Evolutionary conservation across 2,797 vertebrate genomes (phyloP).

Genomic region (Sus cebifrons): DNA sequence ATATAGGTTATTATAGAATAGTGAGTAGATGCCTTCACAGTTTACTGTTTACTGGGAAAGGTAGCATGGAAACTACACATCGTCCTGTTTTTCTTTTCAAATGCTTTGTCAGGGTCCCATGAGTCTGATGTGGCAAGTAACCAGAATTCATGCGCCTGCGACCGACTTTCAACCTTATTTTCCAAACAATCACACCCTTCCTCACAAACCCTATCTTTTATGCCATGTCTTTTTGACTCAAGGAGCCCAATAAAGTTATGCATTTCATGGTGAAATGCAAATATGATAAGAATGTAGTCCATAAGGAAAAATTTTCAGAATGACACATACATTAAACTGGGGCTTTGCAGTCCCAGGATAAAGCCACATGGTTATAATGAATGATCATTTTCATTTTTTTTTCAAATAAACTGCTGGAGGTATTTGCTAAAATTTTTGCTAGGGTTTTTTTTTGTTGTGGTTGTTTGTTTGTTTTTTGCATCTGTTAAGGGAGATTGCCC

Average conservation of each 20-base stretch:
- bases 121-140: not conserved
- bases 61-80: too few relatives aligned
- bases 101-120: not conserved
- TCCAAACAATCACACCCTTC: not conserved
- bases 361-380: not conserved
- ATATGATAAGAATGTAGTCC: not conserved
- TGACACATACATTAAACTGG: rapidly evolving
- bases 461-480: not conserved
- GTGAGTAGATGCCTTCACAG: too few relatives aligned
- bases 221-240: not conserved
- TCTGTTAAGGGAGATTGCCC: not conserved
- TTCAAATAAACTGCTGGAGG: not conserved
- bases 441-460: too few relatives aligned
- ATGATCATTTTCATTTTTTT: too few relatives aligned
- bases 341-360: not conserved
- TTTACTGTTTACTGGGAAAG: not conserved
- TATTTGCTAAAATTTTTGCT: not conserved
- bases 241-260: not conserved
- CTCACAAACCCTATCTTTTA: rapidly evolving
- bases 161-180: not conserved
- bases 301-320: not conserved
- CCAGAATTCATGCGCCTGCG: not conserved
- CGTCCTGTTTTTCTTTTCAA: not conserved
- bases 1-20: too few relatives aligned
- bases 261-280: not conserved